Evolutionary conservation across 2,797 vertebrate species (phyloP).

Genomic region (Thaleichthys pacificus): DNA sequence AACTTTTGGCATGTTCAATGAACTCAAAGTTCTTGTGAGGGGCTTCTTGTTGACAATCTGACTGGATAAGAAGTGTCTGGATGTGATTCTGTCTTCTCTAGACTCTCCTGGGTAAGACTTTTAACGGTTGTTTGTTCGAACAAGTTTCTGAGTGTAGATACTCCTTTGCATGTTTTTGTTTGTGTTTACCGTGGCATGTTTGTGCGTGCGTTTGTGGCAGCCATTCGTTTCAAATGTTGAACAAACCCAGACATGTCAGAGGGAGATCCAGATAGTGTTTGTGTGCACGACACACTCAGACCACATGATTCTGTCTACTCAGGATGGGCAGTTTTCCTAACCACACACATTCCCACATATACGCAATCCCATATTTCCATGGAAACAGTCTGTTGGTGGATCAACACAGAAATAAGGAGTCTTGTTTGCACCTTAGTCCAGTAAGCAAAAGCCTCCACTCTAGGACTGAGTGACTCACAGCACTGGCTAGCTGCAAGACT

Average conservation of each 20-base stretch:
- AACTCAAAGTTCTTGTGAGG: background rate
- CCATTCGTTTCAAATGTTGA: background rate
- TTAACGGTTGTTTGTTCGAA: background rate
- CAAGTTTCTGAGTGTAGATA: background rate
- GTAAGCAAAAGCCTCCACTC: background rate
- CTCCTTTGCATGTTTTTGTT: background rate
- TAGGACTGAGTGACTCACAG: slow-evolving; percentile 21
- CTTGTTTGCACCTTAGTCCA: background rate
- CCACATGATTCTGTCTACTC: background rate
- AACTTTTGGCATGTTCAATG: background rate
- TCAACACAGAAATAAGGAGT: background rate
- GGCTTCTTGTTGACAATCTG: background rate
- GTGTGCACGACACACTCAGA: background rate
- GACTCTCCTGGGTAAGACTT: background rate
- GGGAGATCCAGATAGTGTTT: background rate
- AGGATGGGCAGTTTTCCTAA: background rate
- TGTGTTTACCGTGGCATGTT: background rate
- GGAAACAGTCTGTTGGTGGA: slow-evolving; percentile 13
- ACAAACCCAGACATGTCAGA: background rate
- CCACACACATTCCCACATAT: background rate
- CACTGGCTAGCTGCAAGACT: slow-evolving; percentile 1
- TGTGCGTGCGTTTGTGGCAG: background rate
- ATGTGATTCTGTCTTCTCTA: background rate
- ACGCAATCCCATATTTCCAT: slow-evolving; percentile 8
- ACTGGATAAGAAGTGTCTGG: background rate